Evolutionary conservation across 2,888 invertebrate genomes (phyloP).

Genomic region (Drosophila mettleri): DNA sequence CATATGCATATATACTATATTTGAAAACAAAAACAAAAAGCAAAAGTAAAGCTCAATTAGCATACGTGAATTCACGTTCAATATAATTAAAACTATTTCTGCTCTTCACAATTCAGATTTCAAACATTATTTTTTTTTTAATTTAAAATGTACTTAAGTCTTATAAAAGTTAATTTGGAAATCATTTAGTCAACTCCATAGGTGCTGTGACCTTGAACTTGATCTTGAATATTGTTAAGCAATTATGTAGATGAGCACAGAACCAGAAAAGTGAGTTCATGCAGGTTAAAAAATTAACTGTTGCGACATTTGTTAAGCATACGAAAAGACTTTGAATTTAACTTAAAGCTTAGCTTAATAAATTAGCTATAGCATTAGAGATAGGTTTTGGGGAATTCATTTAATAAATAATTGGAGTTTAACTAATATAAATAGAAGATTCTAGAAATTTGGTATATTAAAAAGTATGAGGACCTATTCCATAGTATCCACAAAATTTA

Average conservation of each 20-base stretch:
- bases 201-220: constrained; percentile 25
- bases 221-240: constrained; percentile 3
- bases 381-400: neutral
- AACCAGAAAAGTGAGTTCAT: constrained; percentile 24
- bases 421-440: neutral
- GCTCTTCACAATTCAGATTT: neutral
- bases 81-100: constrained; percentile 20
- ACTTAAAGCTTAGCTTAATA: neutral
- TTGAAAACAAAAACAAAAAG: neutral
- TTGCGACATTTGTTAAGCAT: neutral
- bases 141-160: neutral
- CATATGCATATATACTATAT: constrained; percentile 18
- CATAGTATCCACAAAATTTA: no score
- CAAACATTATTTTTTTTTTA: neutral
- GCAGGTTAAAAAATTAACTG: constrained; percentile 21
- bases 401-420: neutral
- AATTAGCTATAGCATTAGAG: neutral
- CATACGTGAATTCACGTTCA: constrained; percentile 25
- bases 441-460: neutral
- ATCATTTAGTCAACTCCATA: neutral
- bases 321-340: neutral
- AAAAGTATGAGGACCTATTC: no score
- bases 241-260: constrained; percentile 9
- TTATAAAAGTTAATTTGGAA: neutral
- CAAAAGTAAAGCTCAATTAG: constrained; percentile 7